Conservation (phyloP, 1,140 invertebrate genomes). For the Oryzaephilus surinamensis region DNA sequence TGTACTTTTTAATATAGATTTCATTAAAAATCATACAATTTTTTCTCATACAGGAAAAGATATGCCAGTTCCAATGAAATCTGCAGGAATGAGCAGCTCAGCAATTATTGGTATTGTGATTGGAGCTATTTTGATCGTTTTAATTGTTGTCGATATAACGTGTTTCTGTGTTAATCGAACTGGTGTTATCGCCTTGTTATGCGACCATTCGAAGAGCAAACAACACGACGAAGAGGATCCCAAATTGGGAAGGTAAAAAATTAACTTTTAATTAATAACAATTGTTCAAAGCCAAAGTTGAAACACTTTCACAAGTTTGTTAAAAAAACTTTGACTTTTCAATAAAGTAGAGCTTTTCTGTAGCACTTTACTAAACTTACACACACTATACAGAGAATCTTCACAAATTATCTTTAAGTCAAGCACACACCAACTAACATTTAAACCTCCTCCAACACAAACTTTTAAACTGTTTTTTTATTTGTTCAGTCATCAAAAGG, state of each 20-base stretch:
- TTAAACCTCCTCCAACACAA: too few relatives aligned
- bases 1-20: conserved; percentile 11
- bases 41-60: too few relatives aligned
- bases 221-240: conserved; percentile 65
- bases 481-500: not conserved
- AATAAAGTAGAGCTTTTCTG: too few relatives aligned
- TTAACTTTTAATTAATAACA: too few relatives aligned
- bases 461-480: not conserved
- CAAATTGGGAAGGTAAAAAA: conserved; percentile 71
- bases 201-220: conserved; percentile 49
- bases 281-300: too few relatives aligned
- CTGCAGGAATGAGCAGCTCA: conserved; percentile 56
- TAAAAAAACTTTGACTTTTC: too few relatives aligned
- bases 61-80: conserved; percentile 40
- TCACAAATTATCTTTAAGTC: too few relatives aligned
- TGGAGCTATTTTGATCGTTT: conserved; percentile 57
- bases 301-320: too few relatives aligned
- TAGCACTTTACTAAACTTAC: too few relatives aligned
- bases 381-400: too few relatives aligned
- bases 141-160: conserved; percentile 66
- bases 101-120: conserved; percentile 70
- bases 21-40: too few relatives aligned
- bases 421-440: too few relatives aligned
- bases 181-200: conserved; percentile 62
- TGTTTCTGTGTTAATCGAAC: conserved; percentile 58